Evolutionary conservation across 2,888 invertebrate genomes (phyloP).

Genomic region (Tigriopus californicus): DNA sequence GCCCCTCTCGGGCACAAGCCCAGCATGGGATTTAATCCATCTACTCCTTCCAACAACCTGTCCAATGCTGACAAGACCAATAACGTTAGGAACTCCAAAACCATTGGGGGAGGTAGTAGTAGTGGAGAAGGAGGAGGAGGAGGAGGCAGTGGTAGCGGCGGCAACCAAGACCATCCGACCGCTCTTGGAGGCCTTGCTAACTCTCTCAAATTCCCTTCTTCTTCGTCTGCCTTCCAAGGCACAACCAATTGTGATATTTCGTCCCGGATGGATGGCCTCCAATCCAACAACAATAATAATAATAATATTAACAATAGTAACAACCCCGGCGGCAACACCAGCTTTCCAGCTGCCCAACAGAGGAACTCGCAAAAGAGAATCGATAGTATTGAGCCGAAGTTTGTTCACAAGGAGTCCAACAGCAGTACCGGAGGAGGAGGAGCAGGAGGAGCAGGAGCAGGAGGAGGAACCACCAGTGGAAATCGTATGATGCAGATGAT

Average conservation of each 20-base stretch:
- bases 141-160: conserved; percentile 19
- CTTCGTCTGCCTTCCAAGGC: too few species aligned
- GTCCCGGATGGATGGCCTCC: conserved; percentile 14
- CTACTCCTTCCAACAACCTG: too few species aligned
- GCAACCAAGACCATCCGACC: conserved; percentile 13
- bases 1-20: too few species aligned
- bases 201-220: too few species aligned
- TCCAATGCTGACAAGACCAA: too few species aligned
- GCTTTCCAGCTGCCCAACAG: neutral
- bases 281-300: neutral
- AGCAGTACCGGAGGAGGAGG: neutral
- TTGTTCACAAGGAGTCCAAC: too few species aligned
- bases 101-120: conserved; percentile 18
- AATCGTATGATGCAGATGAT: conserved; percentile 18
- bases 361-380: neutral
- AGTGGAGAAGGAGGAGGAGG: conserved; percentile 19
- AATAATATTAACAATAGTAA: neutral
- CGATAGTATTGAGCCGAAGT: too few species aligned
- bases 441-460: conserved; percentile 1
- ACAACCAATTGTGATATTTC: conserved; percentile 15
- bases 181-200: too few species aligned
- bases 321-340: conserved; percentile 1
- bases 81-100: conserved; percentile 7
- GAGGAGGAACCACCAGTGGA: conserved; percentile 15
- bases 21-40: too few species aligned